Evolutionary conservation across 1,140 invertebrate genomes (phyloP), one percentile per base, ranked within the genome.

Genomic region (Dysdera silvatica): DNA sequence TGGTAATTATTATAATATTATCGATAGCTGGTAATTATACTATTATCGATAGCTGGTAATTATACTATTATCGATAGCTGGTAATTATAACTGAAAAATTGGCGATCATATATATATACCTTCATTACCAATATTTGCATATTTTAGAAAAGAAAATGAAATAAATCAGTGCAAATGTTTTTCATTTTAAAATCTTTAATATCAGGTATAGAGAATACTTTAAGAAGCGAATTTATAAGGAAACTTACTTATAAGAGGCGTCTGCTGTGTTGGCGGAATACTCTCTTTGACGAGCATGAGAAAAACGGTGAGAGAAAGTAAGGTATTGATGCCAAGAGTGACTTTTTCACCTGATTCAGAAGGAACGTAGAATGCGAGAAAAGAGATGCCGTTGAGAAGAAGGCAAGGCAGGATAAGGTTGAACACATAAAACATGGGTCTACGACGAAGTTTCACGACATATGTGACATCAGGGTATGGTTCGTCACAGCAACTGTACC

Each of bases 301-400:
- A 70, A 83, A 82, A 32, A 83, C 81, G 45, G 79, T 79, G 64
- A 83, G 80, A 2, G 81, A 79, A 6, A 83, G 71, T 4, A 83
- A 72, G 23, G 82, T 79, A 12, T 80, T 82, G 53, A 83, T 72
- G 37, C 81, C 80, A 4, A 82, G 75, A 4, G 80, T 77, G 26
- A 82, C 78, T 68, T 82, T 82, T 69, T 82, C 81, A 2, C 81
- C 81, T 14, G 76, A 77, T 65, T 82, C 81, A 0, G 82, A 80
- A 20, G 81, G 81, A 24, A 83, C 70, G 71, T 79, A 82, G 71
- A 83, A 83, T 26, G 81, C 80, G 1, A 83, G 70, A 28, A 82
- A 71, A 4, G 80, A 80, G n/a, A 82, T 70, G 7, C 74, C 74
- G 6, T 80, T 80, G 72, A 82, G 76, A 79, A 82, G 81, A 51